phyloP scores from a whole-genome alignment of 2,113 vertebrate species.

The Leuciscus idus region DNA sequence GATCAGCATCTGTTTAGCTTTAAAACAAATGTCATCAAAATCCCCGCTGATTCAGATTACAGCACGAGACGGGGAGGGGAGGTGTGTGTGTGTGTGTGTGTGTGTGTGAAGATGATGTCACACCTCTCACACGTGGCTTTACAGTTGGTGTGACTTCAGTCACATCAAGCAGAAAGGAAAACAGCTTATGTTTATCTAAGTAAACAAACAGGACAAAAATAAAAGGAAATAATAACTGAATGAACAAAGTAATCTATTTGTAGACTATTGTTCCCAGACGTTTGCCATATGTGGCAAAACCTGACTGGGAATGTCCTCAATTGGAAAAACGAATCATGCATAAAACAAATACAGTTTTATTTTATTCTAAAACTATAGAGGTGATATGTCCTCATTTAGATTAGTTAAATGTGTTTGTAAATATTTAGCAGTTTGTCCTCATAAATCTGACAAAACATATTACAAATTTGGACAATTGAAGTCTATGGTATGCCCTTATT shows the following conservation, averaged over 20 bases:
- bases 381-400: neutral
- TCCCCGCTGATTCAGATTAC: slow-evolving; percentile 20
- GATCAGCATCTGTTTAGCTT: slow-evolving; percentile 41
- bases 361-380: neutral
- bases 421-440: neutral
- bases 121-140: neutral
- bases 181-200: neutral
- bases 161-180: neutral
- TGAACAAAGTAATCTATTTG: neutral
- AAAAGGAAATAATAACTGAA: neutral
- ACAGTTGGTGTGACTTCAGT: neutral
- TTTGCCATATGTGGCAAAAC: neutral
- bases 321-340: no score
- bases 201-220: neutral
- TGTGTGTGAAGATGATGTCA: neutral
- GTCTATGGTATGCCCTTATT: neutral
- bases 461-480: neutral
- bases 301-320: neutral
- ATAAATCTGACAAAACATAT: neutral
- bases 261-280: neutral
- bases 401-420: no score
- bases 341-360: no score
- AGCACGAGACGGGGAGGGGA: neutral
- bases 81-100: no score
- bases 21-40: slow-evolving; percentile 46